Evolutionary conservation across 2,888 invertebrate species (phyloP), one percentile per base, ranked within the genome.

Genomic region (Ichneumoninae sp.): DNA sequence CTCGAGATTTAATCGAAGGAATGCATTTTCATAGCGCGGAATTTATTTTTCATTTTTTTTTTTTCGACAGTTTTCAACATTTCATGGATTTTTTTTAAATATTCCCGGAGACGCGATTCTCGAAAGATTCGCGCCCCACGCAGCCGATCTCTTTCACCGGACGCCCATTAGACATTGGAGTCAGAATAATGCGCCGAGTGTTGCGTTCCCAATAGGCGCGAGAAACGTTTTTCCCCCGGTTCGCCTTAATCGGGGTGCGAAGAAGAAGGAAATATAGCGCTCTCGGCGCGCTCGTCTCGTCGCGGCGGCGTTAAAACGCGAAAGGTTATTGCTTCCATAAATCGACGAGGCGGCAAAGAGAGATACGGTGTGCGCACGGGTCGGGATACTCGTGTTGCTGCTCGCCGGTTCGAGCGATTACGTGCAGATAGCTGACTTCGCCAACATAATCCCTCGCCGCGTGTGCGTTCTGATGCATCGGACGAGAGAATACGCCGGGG

Each of bases 291-390:
- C 57, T 72, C 74, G 74, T 66, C 36, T 75, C 22, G 30, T 33
- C 30, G 75, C 36, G 19, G 66, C 40, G 77, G 83, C 72, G 82
- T 88, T 86, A 86, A 89, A 88, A 88, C 87, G 87, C 87, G 83
- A 90, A 89, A 89, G 90, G 88, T 90, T 87, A 87, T 87, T 83
- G 86, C 86, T 86, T 86, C 88, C 85, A 90, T 88, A 88, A 90
- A 91, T 90, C 87, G 86, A 82, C 80, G 77, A 84, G 78, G 78
- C 44, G 74, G 81, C 66, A 54, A 36, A 75, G 78, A 72, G 66
- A 68, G 70, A 62, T 26, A 57, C 68, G 71, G 69, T 13, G 71
- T 66, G 62, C 74, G 52, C 57, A 52, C 36, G 26, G 33, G 62
- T 26, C 30, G 26, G 16, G 33, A 36, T n/a, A 26, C 69, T 82